Conservation (phyloP, 1,140 invertebrate species). For the Cepaea nemoralis region DNA sequence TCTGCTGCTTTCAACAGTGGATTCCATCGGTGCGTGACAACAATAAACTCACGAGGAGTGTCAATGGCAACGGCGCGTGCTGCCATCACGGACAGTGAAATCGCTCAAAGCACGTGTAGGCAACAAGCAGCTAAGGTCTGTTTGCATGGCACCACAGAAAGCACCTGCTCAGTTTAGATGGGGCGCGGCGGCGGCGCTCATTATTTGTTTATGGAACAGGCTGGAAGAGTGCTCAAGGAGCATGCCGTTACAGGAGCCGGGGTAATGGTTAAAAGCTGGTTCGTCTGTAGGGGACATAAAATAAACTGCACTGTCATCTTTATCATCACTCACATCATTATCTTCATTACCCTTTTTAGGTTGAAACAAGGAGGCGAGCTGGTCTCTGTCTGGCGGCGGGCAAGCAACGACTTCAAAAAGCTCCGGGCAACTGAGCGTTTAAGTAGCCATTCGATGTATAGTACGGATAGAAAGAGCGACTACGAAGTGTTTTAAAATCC, state of each 20-base stretch:
- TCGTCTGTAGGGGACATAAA: no score
- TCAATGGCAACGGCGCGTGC: slow-evolving; percentile 13
- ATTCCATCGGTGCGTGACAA: background rate
- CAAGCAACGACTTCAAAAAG: no score
- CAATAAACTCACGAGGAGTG: slow-evolving; percentile 6
- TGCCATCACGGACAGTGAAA: background rate
- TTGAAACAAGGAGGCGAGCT: no score
- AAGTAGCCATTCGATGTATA: no score
- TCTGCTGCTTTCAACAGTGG: background rate
- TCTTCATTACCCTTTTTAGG: no score
- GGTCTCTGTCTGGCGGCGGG: no score
- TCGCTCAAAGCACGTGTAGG: background rate
- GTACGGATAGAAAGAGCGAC: no score
- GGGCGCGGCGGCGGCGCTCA: background rate
- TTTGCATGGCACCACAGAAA: background rate
- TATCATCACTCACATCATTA: no score
- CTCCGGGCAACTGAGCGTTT: no score
- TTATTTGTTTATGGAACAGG: background rate
- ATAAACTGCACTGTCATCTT: background rate
- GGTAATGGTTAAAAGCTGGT: background rate
- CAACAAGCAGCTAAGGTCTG: background rate
- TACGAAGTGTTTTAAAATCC: no score
- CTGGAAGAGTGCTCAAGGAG: background rate
- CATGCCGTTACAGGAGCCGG: background rate
- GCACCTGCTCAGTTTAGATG: slow-evolving; percentile 5